phyloP scores from a whole-genome alignment of 2,113 vertebrate genomes.

The Crocuta crocuta region DNA sequence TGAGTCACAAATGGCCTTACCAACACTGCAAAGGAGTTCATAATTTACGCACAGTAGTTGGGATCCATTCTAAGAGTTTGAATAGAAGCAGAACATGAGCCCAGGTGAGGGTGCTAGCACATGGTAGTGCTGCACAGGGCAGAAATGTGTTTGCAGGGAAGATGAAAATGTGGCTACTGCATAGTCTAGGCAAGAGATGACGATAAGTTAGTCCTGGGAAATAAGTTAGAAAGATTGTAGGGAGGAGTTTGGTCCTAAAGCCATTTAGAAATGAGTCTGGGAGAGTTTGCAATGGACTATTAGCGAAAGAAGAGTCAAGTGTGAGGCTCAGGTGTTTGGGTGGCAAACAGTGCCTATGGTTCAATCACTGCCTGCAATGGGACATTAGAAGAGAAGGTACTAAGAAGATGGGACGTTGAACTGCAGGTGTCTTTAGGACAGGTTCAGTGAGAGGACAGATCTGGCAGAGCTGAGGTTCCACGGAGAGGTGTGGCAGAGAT shows the following conservation, averaged over 20 bases:
- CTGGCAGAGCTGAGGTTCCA: not conserved
- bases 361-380: not conserved
- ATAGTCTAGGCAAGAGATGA: not conserved
- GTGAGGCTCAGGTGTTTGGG: not conserved
- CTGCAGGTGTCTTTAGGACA: not conserved
- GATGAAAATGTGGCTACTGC: not conserved
- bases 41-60: not conserved
- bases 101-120: accelerated
- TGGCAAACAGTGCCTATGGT: not conserved
- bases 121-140: accelerated
- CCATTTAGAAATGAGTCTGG: not conserved
- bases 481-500: not conserved
- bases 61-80: not conserved
- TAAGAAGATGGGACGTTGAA: not conserved
- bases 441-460: not conserved
- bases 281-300: not conserved
- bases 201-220: not conserved
- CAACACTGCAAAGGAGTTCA: not conserved
- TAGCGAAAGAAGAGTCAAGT: not conserved
- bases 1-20: not conserved
- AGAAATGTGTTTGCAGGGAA: not conserved
- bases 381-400: not conserved
- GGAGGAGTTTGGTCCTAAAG: not conserved
- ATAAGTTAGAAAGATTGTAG: not conserved
- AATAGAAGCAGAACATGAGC: not conserved